Evolutionary conservation across 1,140 invertebrate genomes (phyloP), one percentile per base, ranked within the genome.

Genomic region (Lineus longissimus): DNA sequence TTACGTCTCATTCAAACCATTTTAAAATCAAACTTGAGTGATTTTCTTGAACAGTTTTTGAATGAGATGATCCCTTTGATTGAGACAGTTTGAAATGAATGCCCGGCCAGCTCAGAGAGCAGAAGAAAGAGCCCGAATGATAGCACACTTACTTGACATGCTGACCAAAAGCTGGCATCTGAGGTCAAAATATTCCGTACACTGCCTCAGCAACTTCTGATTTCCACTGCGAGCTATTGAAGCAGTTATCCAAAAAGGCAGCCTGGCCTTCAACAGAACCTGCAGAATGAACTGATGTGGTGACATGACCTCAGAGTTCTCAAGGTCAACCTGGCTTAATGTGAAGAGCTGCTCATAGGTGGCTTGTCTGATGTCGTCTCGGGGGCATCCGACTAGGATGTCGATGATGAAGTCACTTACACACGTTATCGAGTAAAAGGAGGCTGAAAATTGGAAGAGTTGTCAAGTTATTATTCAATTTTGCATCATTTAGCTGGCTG

Each of bases 231-330:
- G 71, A 9, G 82, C 78, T 27, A 73, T 75, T 55, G 79, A 78
- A 4, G 84, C 84, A 2, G 84, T 74, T 22, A 86, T 82, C 85
- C 85, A 86, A 62, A 86, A 78, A 4, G 85, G 85, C n/a, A 86
- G 77, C n/a, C 80, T 81, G 59, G 84, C 83, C 63, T 84, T 83
- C 6, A 85, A 70, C 22, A 86, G 70, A 15, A 84, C 74, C 69
- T 83, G 75, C 17, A 82, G 70, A 19, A 83, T 66, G 67, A 81
- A 83, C 59, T 82, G 76, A 55, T 75, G 74, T n/a, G 79, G 77
- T 27, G 71, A 55, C 25, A 19, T 63, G 27, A 51, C 70, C 41
- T 65, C 63, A 2, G 31, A 25, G 22, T 60, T 30, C 17, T 64
- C 51, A 11, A 72, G 22, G 19, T 72, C 65, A 22, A 75, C 73